These are phyloP conservation scores for Ceratitis capitata DNA, from an alignment of 1,140 invertebrate genomes.

Conservation along the genomic window DNA sequence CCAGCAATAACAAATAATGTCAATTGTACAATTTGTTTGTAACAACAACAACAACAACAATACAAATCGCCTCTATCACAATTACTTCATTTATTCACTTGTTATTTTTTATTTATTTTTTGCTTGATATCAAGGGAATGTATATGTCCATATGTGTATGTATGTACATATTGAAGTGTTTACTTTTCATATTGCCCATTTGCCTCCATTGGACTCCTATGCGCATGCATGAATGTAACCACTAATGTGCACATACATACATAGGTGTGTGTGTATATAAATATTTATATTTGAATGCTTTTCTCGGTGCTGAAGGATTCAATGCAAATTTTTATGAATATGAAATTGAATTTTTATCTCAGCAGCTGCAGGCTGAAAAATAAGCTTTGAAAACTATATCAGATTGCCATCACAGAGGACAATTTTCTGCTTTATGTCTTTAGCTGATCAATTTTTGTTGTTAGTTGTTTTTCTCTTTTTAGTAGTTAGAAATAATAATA, in stretches of 20 bases:
- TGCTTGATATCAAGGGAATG: background rate
- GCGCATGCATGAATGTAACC: background rate
- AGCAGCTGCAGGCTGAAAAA: slow-evolving; percentile 20
- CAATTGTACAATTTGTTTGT: background rate
- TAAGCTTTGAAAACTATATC: background rate
- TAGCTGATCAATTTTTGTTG: no score
- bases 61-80: background rate
- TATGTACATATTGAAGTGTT: no score
- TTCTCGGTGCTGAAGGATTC: background rate
- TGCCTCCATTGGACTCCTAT: background rate
- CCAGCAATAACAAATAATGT: background rate
- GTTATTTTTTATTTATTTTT: background rate
- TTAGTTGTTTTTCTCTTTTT: no score
- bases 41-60: background rate
- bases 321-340: slow-evolving; percentile 34
- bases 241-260: background rate
- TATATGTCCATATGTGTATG: background rate
- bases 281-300: background rate
- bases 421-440: no score
- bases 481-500: no score
- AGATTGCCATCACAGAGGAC: no score
- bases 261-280: background rate
- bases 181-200: no score
- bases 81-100: slow-evolving; percentile 15
- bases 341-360: slow-evolving; percentile 31